Base-by-base conservation (phyloP, 1,140 invertebrate species). In the Halesus radiatus region DNA sequence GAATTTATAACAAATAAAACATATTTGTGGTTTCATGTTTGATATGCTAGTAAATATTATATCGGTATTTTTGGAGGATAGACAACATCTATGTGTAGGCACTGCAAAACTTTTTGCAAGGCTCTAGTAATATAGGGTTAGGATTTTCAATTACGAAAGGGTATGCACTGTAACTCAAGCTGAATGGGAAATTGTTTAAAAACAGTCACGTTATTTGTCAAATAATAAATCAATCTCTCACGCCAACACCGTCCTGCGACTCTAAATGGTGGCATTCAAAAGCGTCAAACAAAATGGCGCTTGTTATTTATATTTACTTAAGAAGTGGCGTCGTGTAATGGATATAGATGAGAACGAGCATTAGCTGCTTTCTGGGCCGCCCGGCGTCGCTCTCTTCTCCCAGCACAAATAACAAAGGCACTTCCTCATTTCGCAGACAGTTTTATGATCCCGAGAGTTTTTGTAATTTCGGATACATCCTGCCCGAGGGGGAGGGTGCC, bases 371-470 rank as follows among this genome's bases (percentile, higher is more conserved):
- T 50, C 52, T 58, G 22, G 60, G 79, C 54, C 73, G 78, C 32
- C 78, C 72, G 68, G 53, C 78, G 73, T 32, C 68, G 79, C 76
- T 68, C 56, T 60, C 22, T 23, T 70, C 82, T 74, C 64, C 54
- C 76, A 74, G 76, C 62, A 58, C 80, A 80, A 84, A 84, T 82
- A 84, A 84, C 83, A 84, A 84, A 84, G 83, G 83, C 83, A 84
- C 83, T 84, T 83, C 81, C 83, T 84, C 83, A 84, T 84, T 83
- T 78, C 79, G 81, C 74, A 80, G 83, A 84, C 83, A 84, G 83
- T 82, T 84, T 84, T 84, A 84, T 84, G 83, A 84, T 84, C 81
- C 81, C 78, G 79, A 82, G 81, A 84, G 83, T 84, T 84, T 84
- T 84, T 84, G 83, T 82, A 82, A 84, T 83, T 83, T 83, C 81